phyloP scores from a whole-genome alignment of 2,888 invertebrate genomes.

The Meandrusa payeni region DNA sequence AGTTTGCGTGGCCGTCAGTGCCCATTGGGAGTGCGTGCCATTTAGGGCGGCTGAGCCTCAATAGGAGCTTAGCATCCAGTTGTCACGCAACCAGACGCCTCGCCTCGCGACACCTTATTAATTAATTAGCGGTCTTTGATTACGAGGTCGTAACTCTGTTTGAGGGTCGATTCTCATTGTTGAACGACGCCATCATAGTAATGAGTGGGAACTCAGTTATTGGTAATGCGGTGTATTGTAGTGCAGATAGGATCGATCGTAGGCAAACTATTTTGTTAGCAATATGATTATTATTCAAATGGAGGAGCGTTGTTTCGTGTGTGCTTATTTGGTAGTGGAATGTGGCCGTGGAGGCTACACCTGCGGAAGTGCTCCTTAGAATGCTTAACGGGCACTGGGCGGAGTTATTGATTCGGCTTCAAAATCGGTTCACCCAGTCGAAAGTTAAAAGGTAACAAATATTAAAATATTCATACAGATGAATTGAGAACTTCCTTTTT shows the following conservation, averaged over 20 bases:
- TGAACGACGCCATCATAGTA: constrained; percentile 15
- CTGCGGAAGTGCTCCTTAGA: constrained; percentile 49
- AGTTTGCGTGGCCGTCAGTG: constrained; percentile 32
- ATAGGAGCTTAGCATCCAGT: constrained; percentile 28
- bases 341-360: constrained; percentile 47
- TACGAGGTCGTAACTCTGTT: constrained; percentile 29
- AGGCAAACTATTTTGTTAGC: constrained; percentile 31
- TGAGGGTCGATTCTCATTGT: constrained; percentile 8
- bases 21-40: constrained; percentile 34
- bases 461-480: no score
- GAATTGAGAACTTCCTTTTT: no score
- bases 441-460: no score
- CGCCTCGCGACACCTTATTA: constrained; percentile 27
- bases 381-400: constrained; percentile 42
- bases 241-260: constrained; percentile 17
- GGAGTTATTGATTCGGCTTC: constrained; percentile 44
- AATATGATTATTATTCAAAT: constrained; percentile 62
- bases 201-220: constrained; percentile 11
- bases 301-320: constrained; percentile 49
- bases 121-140: constrained; percentile 36
- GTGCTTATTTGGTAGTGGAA: constrained; percentile 69
- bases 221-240: constrained; percentile 17
- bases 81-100: constrained; percentile 33
- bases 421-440: background rate
- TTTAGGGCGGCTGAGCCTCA: constrained; percentile 31